Percentiles rank a stretch among this genome's conserved stretches.
These are phyloP conservation scores for Cichlasoma orientale DNA, from an alignment of 2,797 vertebrate genomes.

Conservation along the genomic window DNA sequence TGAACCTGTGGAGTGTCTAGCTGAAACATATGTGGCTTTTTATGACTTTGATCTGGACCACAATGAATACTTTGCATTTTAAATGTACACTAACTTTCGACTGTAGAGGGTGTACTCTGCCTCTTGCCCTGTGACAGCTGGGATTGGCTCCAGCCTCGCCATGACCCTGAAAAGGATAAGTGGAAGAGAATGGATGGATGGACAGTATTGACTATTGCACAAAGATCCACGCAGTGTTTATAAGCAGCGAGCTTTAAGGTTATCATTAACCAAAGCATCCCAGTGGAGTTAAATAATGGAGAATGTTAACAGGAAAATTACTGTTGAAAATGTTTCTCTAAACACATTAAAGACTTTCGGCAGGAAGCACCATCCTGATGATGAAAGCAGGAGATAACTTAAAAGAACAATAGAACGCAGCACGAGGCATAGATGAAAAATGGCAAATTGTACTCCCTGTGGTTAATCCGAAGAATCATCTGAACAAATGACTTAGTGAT, in stretches of 20 bases:
- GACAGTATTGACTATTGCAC: not conserved
- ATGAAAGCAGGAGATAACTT: not conserved
- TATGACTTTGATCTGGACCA: no score
- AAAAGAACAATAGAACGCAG: not conserved
- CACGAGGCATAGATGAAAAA: not conserved
- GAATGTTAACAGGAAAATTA: not conserved
- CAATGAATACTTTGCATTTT: not conserved
- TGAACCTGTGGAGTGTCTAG: no score
- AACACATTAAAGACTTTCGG: not conserved
- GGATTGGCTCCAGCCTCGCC: no score
- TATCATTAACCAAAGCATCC: not conserved
- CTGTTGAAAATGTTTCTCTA: not conserved
- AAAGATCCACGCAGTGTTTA: not conserved
- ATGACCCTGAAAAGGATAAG: no score
- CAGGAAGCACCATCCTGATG: not conserved
- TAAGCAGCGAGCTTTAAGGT: not conserved
- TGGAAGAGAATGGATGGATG: no score
- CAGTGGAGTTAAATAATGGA: not conserved
- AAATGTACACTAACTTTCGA: not conserved
- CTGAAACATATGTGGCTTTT: no score
- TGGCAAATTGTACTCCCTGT: not conserved
- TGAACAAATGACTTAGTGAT: not conserved
- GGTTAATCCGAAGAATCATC: not conserved
- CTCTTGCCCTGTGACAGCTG: no score
- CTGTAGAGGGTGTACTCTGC: not conserved